Base-by-base conservation (phyloP, 1,140 invertebrate species). In the Danaus melanippus region DNA sequence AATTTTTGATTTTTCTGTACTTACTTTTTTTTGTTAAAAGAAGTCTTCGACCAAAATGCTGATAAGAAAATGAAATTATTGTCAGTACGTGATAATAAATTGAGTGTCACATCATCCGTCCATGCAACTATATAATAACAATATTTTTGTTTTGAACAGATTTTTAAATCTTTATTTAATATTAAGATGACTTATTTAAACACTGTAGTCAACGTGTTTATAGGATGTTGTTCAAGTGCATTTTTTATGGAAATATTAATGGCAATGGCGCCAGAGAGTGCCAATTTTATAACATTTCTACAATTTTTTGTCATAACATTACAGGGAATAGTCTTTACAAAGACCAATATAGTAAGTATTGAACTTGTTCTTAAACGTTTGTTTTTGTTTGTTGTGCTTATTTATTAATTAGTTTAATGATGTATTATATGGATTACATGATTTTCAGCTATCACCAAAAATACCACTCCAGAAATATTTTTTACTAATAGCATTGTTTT, bases 201-300 rank as follows among this genome's bases (percentile, higher is more conserved):
- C 58, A 69, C 58, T 40, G 53, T 78, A 2, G 7, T 53, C 0
- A 73, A 82, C 62, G 75, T 86, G 47, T 83, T 86, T 58, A 8
- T 71, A 12, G 71, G 78, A 46, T 86, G 83, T 67, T 84, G 81
- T 63, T 55, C 61, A 10, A 84, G 73, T 66, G 62, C 78, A 51
- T 84, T 80, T 69, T 56, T 86, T 12, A 86, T 86, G 81, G 83
- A 86, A 82, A 82, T 86, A 56, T 56, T 86, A 46, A 80, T 86
- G 78, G 60, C 70, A 47, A 69, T 50, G 52, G 64, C 58, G 10
- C 72, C 83, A 10, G 45, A 75, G 12, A 73, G 71, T 62, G 79
- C 79, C 3, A 81, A 79, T 70, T 66, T 86, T 21, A 67, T 86
- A 48, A 84, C 83, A 32, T 84, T 74, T 47, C 62, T 83, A 9